A percentile compares a stretch with the other conserved stretches of the same genome.
phyloP scores from a whole-genome alignment of 2,888 invertebrate species.

The Ormyrus nitidulus region DNA sequence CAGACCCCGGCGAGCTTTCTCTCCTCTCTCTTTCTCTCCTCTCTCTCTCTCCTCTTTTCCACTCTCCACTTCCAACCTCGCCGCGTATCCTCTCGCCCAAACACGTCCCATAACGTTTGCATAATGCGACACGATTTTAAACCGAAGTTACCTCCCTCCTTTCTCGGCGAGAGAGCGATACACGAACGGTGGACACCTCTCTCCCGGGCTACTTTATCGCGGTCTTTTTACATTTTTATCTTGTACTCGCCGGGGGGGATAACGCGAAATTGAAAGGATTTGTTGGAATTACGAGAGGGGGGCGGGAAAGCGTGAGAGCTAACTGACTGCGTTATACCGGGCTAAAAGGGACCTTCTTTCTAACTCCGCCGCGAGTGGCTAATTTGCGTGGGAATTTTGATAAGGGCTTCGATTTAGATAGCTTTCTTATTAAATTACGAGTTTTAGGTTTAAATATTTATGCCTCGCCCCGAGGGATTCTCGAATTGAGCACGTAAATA shows the following conservation, averaged over 20 bases:
- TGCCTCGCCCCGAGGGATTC: too few species aligned
- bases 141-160: slow-evolving; percentile 22
- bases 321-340: background rate
- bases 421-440: too few species aligned
- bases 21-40: slow-evolving; percentile 2
- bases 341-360: too few species aligned
- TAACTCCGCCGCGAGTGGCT: too few species aligned
- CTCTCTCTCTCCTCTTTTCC: slow-evolving; percentile 3
- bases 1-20: slow-evolving; percentile 13
- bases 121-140: slow-evolving; percentile 56
- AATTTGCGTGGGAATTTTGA: too few species aligned
- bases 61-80: background rate
- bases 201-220: slow-evolving; percentile 8
- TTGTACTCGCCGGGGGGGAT: slow-evolving; percentile 7
- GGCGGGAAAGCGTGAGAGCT: background rate
- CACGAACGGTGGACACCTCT: slow-evolving; percentile 32
- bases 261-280: slow-evolving; percentile 46
- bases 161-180: background rate
- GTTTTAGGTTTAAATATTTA: too few species aligned
- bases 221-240: slow-evolving; percentile 39
- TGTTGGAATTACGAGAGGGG: slow-evolving; percentile 21
- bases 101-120: slow-evolving; percentile 53
- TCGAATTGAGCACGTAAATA: too few species aligned
- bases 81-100: slow-evolving; percentile 4
- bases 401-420: too few species aligned